Evolutionary conservation across 1,140 invertebrate species (phyloP).

Genomic region (Saccostrea echinata): DNA sequence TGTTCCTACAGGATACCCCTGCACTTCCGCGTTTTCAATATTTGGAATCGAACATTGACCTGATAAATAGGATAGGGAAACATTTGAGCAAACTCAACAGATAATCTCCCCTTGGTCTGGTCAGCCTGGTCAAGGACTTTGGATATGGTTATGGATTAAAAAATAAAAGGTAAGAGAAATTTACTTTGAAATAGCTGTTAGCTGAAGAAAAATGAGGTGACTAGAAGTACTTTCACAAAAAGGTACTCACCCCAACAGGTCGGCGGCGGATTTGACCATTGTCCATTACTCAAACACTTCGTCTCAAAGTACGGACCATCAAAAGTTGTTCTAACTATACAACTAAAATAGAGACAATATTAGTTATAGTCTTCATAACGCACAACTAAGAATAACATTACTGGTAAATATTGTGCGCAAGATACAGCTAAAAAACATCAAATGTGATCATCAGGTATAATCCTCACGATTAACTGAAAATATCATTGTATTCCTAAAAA

Average conservation of each 20-base stretch:
- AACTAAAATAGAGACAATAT: slow-evolving; percentile 82
- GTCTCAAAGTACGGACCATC: slow-evolving; percentile 87
- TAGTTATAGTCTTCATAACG: no score
- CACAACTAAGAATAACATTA: no score
- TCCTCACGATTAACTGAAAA: no score
- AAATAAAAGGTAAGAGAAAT: not conserved
- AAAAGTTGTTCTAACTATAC: slow-evolving; percentile 95
- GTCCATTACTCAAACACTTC: slow-evolving; percentile 94
- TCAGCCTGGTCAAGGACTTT: no score
- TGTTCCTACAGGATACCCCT: slow-evolving; percentile 69
- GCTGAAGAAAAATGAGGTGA: not conserved
- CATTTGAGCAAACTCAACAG: no score
- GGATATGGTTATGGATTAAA: no score
- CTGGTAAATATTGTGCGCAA: no score
- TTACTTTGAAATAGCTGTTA: no score
- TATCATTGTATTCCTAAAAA: no score
- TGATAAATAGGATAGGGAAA: slow-evolving; percentile 64
- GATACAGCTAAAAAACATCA: no score
- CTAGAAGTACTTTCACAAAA: not conserved
- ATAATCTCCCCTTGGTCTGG: no score
- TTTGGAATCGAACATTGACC: slow-evolving; percentile 95
- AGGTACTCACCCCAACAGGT: slow-evolving; percentile 87
- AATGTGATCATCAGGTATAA: no score
- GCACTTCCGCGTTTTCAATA: slow-evolving; percentile 89
- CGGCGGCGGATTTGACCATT: slow-evolving; percentile 95